Base-by-base conservation (phyloP, 2,888 invertebrate species). In the Eustalomyia histrio region DNA sequence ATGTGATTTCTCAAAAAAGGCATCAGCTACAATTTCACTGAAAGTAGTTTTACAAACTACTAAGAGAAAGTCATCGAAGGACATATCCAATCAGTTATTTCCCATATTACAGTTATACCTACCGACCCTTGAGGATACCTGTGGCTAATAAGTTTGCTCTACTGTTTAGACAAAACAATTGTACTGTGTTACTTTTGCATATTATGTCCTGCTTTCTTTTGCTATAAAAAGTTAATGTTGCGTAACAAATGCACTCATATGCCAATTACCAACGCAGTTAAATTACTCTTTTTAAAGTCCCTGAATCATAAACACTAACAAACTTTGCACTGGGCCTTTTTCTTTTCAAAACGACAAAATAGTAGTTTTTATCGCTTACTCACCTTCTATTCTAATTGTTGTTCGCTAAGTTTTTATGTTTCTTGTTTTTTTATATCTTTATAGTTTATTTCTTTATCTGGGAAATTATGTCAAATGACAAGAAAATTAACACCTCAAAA, bases 401-500 rank as follows among this genome's bases (percentile, higher is more conserved):
- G 43, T 52, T 58, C 16, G 17, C 24, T 0, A 47, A 43, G 33
- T 50, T 50, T 21, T n/a, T 47, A 21, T 24, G 3, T 68, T 33
- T n/a, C 35, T 21, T 9, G 52, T 47, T 61, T 61, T 47, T 24
- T 16, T 57, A 17, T 43, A 61, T 35, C 14, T 79, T 68, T 79
- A 33, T 53, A 47, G 58, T 43, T 76, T 6, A 6, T 29, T 55
- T 67, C 50, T 63, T 73, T 68, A 73, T 73, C 53, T 63, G 12
- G 53, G 47, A 67, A 76, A 76, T 68, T 63, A 63, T 76, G 53
- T 63, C 67, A 73, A 73, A 76, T 69, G 69, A 58, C 73, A 80
- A 73, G 73, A 60, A 76, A 76, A 65, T 76, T 80, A 80, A 80
- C 80, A 80, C 80, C 73, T 76, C 12, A 69, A 76, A 52, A 50